Conservation (phyloP, 2,888 invertebrate species). For the Parascotia fuliginaria region DNA sequence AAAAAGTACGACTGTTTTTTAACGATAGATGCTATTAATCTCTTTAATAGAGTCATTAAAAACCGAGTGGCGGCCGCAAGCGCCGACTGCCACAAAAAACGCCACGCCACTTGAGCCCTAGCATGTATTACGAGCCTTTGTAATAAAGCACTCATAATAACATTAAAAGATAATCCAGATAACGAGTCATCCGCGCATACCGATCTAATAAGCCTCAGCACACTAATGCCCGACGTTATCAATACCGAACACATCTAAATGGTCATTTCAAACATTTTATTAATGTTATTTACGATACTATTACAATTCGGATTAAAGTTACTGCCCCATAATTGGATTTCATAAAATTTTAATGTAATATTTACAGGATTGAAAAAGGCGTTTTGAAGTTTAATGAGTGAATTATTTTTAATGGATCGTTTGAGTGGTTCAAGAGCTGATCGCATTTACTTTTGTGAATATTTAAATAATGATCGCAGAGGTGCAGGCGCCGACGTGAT, state of each 20-base stretch:
- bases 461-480: slow-evolving; percentile 33
- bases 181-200: slow-evolving; percentile 47
- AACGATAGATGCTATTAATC: slow-evolving; percentile 79
- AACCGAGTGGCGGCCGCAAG: slow-evolving; percentile 68
- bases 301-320: slow-evolving; percentile 52
- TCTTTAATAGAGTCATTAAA: slow-evolving; percentile 84
- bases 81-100: slow-evolving; percentile 53
- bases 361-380: slow-evolving; percentile 44
- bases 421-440: slow-evolving; percentile 28
- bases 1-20: slow-evolving; percentile 72
- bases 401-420: slow-evolving; percentile 37
- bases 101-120: slow-evolving; percentile 45
- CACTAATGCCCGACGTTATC: slow-evolving; percentile 51
- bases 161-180: slow-evolving; percentile 59
- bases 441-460: slow-evolving; percentile 30
- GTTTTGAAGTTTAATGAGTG: slow-evolving; percentile 37
- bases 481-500: slow-evolving; percentile 28
- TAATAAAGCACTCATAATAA: slow-evolving; percentile 66
- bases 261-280: slow-evolving; percentile 61
- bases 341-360: slow-evolving; percentile 46
- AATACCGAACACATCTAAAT: slow-evolving; percentile 62
- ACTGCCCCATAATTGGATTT: slow-evolving; percentile 63
- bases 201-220: slow-evolving; percentile 51
- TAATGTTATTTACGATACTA: slow-evolving; percentile 58
- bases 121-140: slow-evolving; percentile 47